Conservation (phyloP, 37 sponge, comb jelly and placozoan genomes). For the Mnemiopsis leidyi region DNA sequence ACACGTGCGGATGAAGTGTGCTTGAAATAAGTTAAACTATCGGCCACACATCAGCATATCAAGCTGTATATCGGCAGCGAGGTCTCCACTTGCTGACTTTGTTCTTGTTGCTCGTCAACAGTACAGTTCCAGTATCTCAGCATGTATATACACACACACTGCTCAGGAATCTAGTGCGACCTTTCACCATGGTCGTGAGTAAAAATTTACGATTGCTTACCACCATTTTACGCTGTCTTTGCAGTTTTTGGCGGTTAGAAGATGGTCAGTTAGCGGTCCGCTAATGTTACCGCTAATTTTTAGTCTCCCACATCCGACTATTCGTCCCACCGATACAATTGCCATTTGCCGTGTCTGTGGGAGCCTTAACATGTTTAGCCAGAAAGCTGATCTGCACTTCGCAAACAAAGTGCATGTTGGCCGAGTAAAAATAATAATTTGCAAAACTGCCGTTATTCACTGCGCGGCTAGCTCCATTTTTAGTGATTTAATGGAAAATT, state of each 20-base stretch:
- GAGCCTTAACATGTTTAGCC: not conserved
- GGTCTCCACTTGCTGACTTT: not conserved
- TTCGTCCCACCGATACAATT: not conserved
- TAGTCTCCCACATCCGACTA: too few relatives aligned
- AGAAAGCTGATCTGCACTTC: not conserved
- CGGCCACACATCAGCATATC: not conserved
- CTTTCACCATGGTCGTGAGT: too few relatives aligned
- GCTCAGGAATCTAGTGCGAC: too few relatives aligned
- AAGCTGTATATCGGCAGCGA: not conserved
- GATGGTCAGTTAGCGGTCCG: too few relatives aligned
- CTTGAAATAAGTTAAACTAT: not conserved
- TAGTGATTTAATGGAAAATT: not conserved
- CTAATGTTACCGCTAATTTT: too few relatives aligned
- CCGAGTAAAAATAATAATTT: not conserved
- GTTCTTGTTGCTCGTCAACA: not conserved
- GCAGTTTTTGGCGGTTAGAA: too few relatives aligned
- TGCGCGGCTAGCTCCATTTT: not conserved
- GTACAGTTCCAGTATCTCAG: too few relatives aligned
- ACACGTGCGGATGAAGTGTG: not conserved
- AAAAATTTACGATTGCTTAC: too few relatives aligned
- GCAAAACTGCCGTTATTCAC: not conserved
- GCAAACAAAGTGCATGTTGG: not conserved
- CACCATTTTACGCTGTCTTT: too few relatives aligned
- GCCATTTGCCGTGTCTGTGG: not conserved
- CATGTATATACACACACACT: too few relatives aligned